Evolutionary conservation across 2,888 invertebrate genomes (phyloP).

Genomic region (Stenoptilia bipunctidactyla): DNA sequence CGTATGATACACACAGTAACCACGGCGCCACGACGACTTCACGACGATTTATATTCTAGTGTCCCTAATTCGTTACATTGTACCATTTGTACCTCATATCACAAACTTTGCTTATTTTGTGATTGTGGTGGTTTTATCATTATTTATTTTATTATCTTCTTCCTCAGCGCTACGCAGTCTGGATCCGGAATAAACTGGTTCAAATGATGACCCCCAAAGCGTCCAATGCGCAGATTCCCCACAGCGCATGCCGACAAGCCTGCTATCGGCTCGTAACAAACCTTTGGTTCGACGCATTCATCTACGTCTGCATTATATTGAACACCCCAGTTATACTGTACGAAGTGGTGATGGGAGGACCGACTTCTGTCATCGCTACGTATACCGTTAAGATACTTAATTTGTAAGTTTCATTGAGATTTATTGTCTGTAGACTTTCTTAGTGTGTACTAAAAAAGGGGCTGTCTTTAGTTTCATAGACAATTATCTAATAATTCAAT

Average conservation of each 20-base stretch:
- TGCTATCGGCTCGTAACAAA: conserved; percentile 43
- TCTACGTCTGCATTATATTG: conserved; percentile 47
- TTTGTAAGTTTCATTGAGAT: conserved; percentile 45
- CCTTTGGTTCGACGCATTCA: conserved; percentile 55
- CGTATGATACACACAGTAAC: too few relatives aligned
- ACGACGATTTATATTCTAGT: too few relatives aligned
- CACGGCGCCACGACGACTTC: too few relatives aligned
- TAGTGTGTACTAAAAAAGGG: not conserved
- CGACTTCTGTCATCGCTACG: conserved; percentile 19
- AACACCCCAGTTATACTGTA: conserved; percentile 55
- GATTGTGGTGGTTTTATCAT: too few relatives aligned
- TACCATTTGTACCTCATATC: too few relatives aligned
- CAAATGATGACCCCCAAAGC: conserved; percentile 42
- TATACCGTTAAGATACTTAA: conserved; percentile 42
- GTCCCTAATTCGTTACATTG: too few relatives aligned
- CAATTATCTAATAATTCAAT: too few relatives aligned
- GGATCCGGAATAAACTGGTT: conserved; percentile 51
- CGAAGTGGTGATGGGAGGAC: conserved; percentile 37
- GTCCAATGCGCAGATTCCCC: conserved; percentile 38
- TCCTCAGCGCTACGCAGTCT: conserved; percentile 45
- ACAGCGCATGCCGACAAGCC: conserved; percentile 34
- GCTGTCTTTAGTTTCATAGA: too few relatives aligned
- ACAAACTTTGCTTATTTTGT: too few relatives aligned
- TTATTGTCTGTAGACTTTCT: too few relatives aligned
- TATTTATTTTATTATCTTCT: too few relatives aligned